Evolutionary conservation across 2,797 vertebrate species (phyloP).

Genomic region (Mormyrops boulengeri): DNA sequence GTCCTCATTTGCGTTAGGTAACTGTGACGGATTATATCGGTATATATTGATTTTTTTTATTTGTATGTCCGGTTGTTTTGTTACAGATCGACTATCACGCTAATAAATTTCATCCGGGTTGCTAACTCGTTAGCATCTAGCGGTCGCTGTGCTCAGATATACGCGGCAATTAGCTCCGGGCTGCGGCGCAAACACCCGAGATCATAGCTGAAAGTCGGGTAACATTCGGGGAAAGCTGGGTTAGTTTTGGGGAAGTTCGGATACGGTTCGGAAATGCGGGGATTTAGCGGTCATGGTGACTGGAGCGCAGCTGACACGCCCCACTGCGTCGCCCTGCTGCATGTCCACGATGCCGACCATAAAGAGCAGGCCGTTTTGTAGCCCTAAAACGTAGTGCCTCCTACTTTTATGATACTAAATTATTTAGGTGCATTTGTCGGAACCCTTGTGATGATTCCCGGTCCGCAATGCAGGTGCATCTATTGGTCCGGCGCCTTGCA

Average conservation of each 20-base stretch:
- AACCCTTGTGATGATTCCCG: conserved; percentile 39
- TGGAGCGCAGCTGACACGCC: not conserved
- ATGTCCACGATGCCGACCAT: not conserved
- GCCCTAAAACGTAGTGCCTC: not conserved
- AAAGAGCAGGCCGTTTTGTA: not conserved
- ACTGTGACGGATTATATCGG: not conserved
- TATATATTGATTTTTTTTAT: not conserved
- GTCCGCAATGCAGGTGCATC: conserved; percentile 67
- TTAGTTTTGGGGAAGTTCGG: not conserved
- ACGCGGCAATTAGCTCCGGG: not conserved
- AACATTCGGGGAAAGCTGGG: not conserved
- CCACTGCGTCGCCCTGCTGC: not conserved
- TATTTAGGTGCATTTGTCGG: not conserved
- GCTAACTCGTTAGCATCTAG: not conserved
- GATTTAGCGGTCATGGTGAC: not conserved
- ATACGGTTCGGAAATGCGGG: not conserved
- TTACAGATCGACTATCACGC: not conserved
- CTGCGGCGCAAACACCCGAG: not conserved
- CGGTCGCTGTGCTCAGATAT: not conserved
- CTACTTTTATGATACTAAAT: not conserved
- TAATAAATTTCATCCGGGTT: not conserved
- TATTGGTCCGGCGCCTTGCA: not conserved
- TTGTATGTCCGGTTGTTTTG: not conserved
- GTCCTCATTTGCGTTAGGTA: not conserved
- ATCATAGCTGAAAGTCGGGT: not conserved